A percentile compares a stretch with the other conserved stretches of the same genome.
These are phyloP conservation scores for Frankliniella intonsa DNA, from an alignment of 2,888 invertebrate species.

Conservation along the genomic window DNA sequence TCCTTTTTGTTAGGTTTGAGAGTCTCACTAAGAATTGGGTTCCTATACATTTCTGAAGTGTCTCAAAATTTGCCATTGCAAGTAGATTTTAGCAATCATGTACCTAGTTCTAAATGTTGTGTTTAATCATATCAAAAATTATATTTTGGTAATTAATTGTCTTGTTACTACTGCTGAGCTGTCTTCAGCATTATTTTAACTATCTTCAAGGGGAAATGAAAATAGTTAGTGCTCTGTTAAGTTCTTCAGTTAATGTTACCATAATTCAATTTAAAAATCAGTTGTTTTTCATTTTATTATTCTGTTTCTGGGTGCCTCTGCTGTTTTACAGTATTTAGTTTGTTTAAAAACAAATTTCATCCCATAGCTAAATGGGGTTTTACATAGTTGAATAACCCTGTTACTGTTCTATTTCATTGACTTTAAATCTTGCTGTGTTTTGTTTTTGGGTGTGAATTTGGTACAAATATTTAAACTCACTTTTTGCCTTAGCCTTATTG, in stretches of 20 bases:
- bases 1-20: not conserved
- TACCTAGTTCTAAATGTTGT: not conserved
- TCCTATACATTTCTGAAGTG: too few relatives aligned
- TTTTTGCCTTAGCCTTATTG: not conserved
- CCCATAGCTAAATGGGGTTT: too few relatives aligned
- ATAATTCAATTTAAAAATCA: not conserved
- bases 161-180: not conserved
- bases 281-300: too few relatives aligned
- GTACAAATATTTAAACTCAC: not conserved
- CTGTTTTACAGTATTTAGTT: too few relatives aligned
- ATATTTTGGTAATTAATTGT: constrained; percentile 1
- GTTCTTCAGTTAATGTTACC: too few relatives aligned
- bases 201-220: not conserved
- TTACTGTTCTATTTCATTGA: too few relatives aligned
- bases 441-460: not conserved
- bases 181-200: too few relatives aligned
- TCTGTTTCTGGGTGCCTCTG: too few relatives aligned
- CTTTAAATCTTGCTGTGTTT: not conserved
- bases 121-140: constrained; percentile 13
- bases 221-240: not conserved
- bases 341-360: too few relatives aligned
- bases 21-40: not conserved
- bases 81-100: not conserved
- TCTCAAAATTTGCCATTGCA: not conserved
- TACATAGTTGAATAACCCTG: too few relatives aligned